phyloP scores from a whole-genome alignment of 2,888 invertebrate genomes.

The Dasysyrphus albostriatus region DNA sequence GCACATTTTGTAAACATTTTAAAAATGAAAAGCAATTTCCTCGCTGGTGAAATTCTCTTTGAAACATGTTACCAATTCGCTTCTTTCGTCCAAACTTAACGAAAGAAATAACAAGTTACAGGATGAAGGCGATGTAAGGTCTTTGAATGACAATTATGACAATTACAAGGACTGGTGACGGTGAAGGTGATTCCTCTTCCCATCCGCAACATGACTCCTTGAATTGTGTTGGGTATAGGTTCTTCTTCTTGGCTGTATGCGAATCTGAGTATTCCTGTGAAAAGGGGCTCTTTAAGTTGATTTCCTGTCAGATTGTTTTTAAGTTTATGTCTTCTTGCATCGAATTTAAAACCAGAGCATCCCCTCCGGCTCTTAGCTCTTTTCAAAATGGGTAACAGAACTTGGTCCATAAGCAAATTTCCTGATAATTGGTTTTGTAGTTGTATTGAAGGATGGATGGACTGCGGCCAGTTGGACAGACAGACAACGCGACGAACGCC shows the following conservation, averaged over 20 bases:
- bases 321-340: constrained; percentile 58
- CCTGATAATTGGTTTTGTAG: constrained; percentile 66
- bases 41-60: constrained; percentile 46
- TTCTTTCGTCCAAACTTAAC: constrained; percentile 12
- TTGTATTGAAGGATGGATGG: neutral
- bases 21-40: too few relatives aligned
- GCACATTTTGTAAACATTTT: too few relatives aligned
- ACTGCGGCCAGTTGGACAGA: neutral
- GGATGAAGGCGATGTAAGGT: constrained; percentile 46
- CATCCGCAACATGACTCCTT: neutral
- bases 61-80: neutral
- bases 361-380: constrained; percentile 27
- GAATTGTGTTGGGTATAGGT: constrained; percentile 1
- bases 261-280: constrained; percentile 28
- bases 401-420: constrained; percentile 40
- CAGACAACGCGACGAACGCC: constrained; percentile 11
- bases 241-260: constrained; percentile 28
- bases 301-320: constrained; percentile 66
- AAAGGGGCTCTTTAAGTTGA: constrained; percentile 61
- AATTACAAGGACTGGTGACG: constrained; percentile 61
- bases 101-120: constrained; percentile 46
- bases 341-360: constrained; percentile 77
- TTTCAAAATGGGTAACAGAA: constrained; percentile 67
- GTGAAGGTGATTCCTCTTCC: constrained; percentile 8
- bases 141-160: constrained; percentile 75